These are phyloP conservation scores for Sarotherodon lohbergeri DNA, from an alignment of 2,113 vertebrate genomes.

Conservation along the genomic window DNA sequence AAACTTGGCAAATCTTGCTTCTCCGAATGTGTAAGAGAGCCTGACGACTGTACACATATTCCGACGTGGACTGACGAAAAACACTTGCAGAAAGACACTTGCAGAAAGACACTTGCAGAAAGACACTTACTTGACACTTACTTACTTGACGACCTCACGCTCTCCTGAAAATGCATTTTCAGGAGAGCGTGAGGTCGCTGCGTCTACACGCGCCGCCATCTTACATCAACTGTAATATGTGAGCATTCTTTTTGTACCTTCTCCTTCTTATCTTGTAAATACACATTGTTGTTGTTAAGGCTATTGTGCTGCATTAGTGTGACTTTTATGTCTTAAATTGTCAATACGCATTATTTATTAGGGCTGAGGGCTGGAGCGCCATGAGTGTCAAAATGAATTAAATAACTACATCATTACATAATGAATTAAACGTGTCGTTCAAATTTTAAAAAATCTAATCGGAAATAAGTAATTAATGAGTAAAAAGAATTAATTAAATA, in stretches of 20 bases:
- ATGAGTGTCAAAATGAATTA: not conserved
- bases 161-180: no score
- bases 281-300: not conserved
- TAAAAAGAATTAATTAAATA: not conserved
- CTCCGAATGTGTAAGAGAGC: no score
- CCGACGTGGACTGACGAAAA: no score
- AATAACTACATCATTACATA: not conserved
- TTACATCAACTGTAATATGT: not conserved
- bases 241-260: not conserved
- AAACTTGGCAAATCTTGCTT: no score
- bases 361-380: not conserved
- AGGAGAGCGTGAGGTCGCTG: no score
- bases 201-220: no score
- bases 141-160: no score
- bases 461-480: not conserved
- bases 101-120: no score
- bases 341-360: not conserved
- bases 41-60: no score
- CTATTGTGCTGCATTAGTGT: not conserved
- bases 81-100: no score
- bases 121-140: no score
- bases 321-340: not conserved
- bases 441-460: fast-evolving
- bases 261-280: not conserved
- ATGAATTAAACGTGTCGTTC: not conserved